phyloP scores from a whole-genome alignment of 2,888 invertebrate species.

The Rhagonycha fulva region DNA sequence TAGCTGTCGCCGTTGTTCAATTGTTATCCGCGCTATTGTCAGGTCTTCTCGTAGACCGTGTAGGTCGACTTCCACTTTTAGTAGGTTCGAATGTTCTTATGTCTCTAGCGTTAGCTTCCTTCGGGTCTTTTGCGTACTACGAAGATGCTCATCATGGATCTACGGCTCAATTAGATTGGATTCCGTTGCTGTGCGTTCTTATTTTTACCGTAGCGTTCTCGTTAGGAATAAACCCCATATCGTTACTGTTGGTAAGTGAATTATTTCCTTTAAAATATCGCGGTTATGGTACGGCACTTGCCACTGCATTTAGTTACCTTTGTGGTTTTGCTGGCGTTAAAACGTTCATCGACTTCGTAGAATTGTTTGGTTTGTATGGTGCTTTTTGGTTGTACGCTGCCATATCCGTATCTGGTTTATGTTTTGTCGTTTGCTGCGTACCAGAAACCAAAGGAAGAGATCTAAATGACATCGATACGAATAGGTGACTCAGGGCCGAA shows the following conservation, averaged over 20 bases:
- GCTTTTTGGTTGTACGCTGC: slow-evolving; percentile 89
- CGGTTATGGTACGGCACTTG: slow-evolving; percentile 86
- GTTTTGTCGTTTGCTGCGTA: slow-evolving; percentile 84
- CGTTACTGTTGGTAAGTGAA: slow-evolving; percentile 83
- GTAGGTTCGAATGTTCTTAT: slow-evolving; percentile 83
- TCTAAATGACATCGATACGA: slow-evolving; percentile 84
- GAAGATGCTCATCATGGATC: slow-evolving; percentile 64
- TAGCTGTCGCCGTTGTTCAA: slow-evolving; percentile 84
- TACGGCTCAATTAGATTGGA: slow-evolving; percentile 72
- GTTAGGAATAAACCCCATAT: slow-evolving; percentile 87
- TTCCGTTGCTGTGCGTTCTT: slow-evolving; percentile 79
- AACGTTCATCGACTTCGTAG: slow-evolving; percentile 82
- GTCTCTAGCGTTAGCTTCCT: slow-evolving; percentile 84
- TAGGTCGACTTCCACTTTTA: slow-evolving; percentile 81
- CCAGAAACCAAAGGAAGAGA: slow-evolving; percentile 92
- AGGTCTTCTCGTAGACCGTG: slow-evolving; percentile 81
- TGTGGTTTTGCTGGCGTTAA: slow-evolving; percentile 87
- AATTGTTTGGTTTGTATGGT: slow-evolving; percentile 74
- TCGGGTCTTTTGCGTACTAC: slow-evolving; percentile 84
- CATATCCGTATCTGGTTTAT: slow-evolving; percentile 78
- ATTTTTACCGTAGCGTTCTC: slow-evolving; percentile 86
- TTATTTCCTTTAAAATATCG: slow-evolving; percentile 81
- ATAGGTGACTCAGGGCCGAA: slow-evolving; percentile 44
- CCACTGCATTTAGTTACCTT: slow-evolving; percentile 84
- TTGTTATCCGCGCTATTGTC: slow-evolving; percentile 82